These are phyloP conservation scores for Hedychridium roseum DNA, from an alignment of 2,888 invertebrate genomes.

Conservation along the genomic window DNA sequence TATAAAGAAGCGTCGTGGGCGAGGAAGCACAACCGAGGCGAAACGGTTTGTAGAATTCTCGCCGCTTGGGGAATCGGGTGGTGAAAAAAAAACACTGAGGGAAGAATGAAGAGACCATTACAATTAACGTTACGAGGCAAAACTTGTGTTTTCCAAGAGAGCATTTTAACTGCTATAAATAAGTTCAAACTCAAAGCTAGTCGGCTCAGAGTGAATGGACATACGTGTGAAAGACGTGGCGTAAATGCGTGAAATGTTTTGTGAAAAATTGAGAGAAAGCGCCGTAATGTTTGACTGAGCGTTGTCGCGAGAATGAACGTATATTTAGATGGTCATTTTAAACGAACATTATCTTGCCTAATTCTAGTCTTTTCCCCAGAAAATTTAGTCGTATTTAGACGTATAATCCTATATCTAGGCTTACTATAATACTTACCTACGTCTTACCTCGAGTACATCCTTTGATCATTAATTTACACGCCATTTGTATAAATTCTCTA, in stretches of 20 bases:
- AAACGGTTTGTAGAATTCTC: too few relatives aligned
- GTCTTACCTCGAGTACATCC: constrained; percentile 38
- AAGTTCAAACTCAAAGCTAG: constrained; percentile 27
- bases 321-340: too few relatives aligned
- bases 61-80: too few relatives aligned
- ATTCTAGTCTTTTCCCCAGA: constrained; percentile 52
- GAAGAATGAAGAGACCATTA: constrained; percentile 38
- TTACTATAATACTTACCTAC: constrained; percentile 45
- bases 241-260: constrained; percentile 12
- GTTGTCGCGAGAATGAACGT: too few relatives aligned
- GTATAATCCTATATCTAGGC: constrained; percentile 46
- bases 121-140: constrained; percentile 39
- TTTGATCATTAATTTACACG: constrained; percentile 40
- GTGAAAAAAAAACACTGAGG: background rate
- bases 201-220: constrained; percentile 21
- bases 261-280: too few relatives aligned
- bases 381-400: constrained; percentile 36
- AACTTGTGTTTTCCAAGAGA: constrained; percentile 46
- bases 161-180: constrained; percentile 36
- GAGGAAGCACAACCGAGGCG: constrained; percentile 21
- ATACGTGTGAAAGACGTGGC: constrained; percentile 7
- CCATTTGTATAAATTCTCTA: constrained; percentile 35
- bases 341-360: constrained; percentile 49
- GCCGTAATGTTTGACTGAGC: too few relatives aligned
- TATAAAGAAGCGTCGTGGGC: constrained; percentile 44